Evolutionary conservation across 2,888 invertebrate genomes (phyloP), one percentile per base, ranked within the genome.

Genomic region (Drosophila vallismaia): DNA sequence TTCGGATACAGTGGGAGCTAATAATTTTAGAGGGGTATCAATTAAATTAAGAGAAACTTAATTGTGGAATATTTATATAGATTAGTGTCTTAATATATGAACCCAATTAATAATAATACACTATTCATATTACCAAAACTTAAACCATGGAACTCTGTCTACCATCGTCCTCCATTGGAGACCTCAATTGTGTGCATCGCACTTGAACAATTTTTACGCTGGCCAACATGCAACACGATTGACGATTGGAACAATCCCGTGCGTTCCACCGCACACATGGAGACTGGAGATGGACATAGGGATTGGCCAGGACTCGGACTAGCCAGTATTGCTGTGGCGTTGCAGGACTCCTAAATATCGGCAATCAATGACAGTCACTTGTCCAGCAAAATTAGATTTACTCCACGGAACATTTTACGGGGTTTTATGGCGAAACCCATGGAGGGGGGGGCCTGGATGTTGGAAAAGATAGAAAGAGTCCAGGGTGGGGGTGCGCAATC

Each of bases 331-430:
- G 50, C 52, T 40, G 19, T 38, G 55, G 71, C 52, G 63, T 66
- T 70, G 76, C 76, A 68, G 64, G 50, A 60, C 74, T 79, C 74
- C 67, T 76, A 77, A 77, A 76, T 82, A 82, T 88, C 68, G 83
- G 75, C 87, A 87, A 87, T 87, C 88, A 88, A 77, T 88, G 89
- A 81, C 84, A 88, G 71, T 78, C 88, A 88, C 81, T 86, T 88
- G 83, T 85, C 86, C 80, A 69, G 75, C 79, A 60, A 88, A 88
- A 80, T 88, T 82, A 86, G 86, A 88, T 87, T 87, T 85, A 87
- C 88, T 80, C 75, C 73, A 76, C 74, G 64, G 58, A 80, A 78
- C 77, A 79, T 79, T 83, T 83, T 86, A 79, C 66, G 73, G 59
- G 53, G 36, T 38, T 71, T 71, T 71, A 71, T 67, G 26, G 29